Evolutionary conservation across 2,797 vertebrate species (phyloP), one percentile per base, ranked within the genome.

Genomic region (Hoplostethus mediterraneus): DNA sequence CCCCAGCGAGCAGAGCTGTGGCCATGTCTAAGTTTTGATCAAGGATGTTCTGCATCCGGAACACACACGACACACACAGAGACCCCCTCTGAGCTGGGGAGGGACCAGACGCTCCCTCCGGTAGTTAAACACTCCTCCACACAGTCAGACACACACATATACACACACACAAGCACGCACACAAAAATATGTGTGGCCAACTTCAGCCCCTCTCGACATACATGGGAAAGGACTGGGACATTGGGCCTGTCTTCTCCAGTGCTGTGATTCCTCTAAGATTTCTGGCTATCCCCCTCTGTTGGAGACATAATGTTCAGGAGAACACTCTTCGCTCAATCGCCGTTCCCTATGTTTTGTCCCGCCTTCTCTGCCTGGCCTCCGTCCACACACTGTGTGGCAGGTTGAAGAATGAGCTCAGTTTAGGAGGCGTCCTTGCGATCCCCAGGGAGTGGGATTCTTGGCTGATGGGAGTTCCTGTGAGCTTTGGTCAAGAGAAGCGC

Each of bases 21-120:
- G 98, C 98, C 98, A 99, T 99, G 96, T 99, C 98, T 92, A 98
- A 94, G 82, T 98, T 97, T 91, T 98, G 97, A 89, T 99, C 97
- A 83, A 99, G 94, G 92, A 99, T 95, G 93, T 97, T 97, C 96
- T 99, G 98, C 98, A 99, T 99, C 90, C 94, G 92, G 93, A 93
- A 92, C 80, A 52, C 63, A 68, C 73, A 82, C 71, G 73, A 61
- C 44, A 40, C 75, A 33, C 73, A 62, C 82, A 63, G 58, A 65
- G 16, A 74, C 21, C 53, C 82, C 31, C 74, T 63, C 67, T 58
- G 79, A 28, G 59, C 31, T 16, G 14, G 44, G 73, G 62, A 48
- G 75, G 63, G 60, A 52, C 57, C 67, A 54, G 72, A 67, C 56
- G 42, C 83, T 68, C 67, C 85, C 86, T 66, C 81, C 71, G 86